phyloP scores from a whole-genome alignment of 2,113 vertebrate species.

The Rhegmatorhina hoffmannsi region DNA sequence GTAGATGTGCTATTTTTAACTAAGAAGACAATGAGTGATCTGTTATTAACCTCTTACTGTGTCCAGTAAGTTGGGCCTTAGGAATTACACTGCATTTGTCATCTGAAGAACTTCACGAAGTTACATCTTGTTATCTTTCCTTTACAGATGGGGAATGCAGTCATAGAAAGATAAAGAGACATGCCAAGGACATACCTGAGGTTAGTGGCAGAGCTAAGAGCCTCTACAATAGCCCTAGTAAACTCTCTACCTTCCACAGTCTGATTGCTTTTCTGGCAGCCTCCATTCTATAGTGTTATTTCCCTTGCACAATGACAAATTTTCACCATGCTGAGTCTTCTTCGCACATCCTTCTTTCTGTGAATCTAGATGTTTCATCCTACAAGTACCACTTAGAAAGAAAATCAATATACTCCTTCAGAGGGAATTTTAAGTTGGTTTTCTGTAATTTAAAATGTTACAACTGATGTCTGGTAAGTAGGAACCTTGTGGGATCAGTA shows the following conservation, averaged over 20 bases:
- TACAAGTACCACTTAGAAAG: background rate
- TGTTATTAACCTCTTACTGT: background rate
- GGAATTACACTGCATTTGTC: background rate
- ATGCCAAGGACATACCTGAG: rapidly evolving
- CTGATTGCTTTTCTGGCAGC: background rate
- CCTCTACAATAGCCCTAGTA: background rate
- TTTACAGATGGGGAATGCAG: background rate
- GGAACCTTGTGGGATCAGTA: background rate
- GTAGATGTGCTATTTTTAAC: background rate
- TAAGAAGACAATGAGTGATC: background rate
- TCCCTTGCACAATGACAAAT: background rate
- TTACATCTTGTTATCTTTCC: background rate
- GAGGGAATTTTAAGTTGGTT: background rate
- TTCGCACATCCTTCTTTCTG: background rate
- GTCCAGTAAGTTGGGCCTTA: background rate
- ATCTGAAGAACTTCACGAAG: background rate
- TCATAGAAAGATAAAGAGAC: background rate
- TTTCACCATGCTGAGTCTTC: background rate
- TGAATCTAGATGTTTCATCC: background rate
- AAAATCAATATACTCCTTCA: background rate
- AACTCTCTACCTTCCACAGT: background rate
- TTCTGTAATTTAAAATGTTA: background rate
- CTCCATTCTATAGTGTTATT: background rate
- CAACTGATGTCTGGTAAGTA: background rate
- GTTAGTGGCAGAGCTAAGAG: background rate